Conservation (phyloP, 2,888 invertebrate genomes). For the Pseudococcus longispinus region DNA sequence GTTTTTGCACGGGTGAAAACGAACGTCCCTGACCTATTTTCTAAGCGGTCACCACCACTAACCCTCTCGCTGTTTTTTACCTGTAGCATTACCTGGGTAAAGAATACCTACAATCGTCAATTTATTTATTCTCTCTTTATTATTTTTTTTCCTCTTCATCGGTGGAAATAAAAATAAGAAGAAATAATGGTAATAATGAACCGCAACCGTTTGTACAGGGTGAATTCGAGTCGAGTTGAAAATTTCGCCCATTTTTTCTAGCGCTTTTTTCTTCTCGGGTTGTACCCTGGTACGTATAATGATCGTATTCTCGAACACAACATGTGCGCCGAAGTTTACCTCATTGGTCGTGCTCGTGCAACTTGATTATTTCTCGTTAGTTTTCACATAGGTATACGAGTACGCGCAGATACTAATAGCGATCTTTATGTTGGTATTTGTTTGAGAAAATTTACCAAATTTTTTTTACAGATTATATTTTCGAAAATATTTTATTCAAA, state of each 20-base stretch:
- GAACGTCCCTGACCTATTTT: constrained; percentile 54
- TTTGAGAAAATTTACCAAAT: not conserved
- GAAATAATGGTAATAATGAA: constrained; percentile 31
- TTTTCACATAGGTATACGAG: not conserved
- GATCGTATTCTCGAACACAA: not conserved
- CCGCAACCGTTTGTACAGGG: not conserved
- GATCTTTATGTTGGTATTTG: not conserved
- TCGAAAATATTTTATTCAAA: not conserved
- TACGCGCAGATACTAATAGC: not conserved
- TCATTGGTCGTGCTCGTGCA: not conserved
- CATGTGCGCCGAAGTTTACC: not conserved
- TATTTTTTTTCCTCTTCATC: constrained; percentile 20
- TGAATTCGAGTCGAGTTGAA: not conserved
- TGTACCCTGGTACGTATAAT: not conserved
- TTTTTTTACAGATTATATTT: not conserved
- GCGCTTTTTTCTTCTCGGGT: not conserved
- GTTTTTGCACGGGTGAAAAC: constrained; percentile 54
- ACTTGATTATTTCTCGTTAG: not conserved
- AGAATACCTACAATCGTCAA: constrained; percentile 50
- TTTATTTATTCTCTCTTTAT: constrained; percentile 25
- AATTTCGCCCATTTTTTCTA: not conserved
- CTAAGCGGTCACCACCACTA: constrained; percentile 43
- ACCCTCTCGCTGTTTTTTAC: constrained; percentile 51
- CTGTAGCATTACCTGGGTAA: constrained; percentile 50
- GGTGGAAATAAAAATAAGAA: constrained; percentile 24